Base-by-base conservation (phyloP, 2,888 invertebrate genomes). In the Brachypalpus laphriformis region DNA sequence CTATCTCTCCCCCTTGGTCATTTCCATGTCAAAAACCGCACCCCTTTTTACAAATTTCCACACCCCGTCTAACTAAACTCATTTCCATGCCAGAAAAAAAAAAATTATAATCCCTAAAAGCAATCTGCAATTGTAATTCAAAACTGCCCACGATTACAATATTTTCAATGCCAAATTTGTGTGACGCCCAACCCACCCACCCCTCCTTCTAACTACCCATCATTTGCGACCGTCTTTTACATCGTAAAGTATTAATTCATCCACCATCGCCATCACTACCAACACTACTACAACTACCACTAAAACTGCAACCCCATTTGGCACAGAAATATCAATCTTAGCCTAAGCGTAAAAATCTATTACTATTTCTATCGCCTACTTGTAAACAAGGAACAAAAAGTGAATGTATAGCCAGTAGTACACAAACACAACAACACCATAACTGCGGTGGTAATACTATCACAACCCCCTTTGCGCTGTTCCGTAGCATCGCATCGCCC, bases 291-390 rank as follows among this genome's bases (percentile, higher is more conserved):
- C 49, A n/a, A 42, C 61, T 25, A 59, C 77, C 34, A 61, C 71
- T 20, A 56, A 71, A 42, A 83, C 49, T 59, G 31, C n/a, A 70
- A 81, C 78, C 80, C 68, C 75, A 71, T 78, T 83, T 78, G 57
- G 78, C 63, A 80, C 51, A 78, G 74, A 70, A 83, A 80, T 83
- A 78, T 83, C 78, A 83, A 83, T 80, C 83, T 78, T 83, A 70
- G 61, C 70, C 68, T 75, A 80, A 83, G 80, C 83, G 70, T 59
- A 83, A 57, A 80, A 83, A 75, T 83, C 83, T 83, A 83, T 83
- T 78, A 80, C 83, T 77, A 75, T 83, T 78, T 83, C 66, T 83
- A 83, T 83, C 80, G 83, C 83, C 83, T 83, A 83, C 83, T 83
- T 83, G 83, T 83, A 70, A 80, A 80, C 70, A 78, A 83, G 70